phyloP scores from a whole-genome alignment of 2,113 vertebrate species.

The Meles meles region DNA sequence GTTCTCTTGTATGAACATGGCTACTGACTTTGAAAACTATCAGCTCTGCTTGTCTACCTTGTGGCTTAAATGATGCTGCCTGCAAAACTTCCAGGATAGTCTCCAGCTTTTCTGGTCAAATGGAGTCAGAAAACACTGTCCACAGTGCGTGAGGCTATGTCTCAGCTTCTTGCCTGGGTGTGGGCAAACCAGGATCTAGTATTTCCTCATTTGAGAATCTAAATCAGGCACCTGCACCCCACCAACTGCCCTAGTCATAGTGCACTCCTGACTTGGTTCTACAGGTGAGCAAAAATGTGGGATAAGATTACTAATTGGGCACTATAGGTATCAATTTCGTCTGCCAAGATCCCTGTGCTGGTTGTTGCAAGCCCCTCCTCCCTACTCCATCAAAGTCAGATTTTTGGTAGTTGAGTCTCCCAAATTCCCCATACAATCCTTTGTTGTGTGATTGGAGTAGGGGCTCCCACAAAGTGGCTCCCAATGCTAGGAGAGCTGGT shows the following conservation, averaged over 20 bases:
- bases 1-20: not conserved
- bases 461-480: not conserved
- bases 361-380: not conserved
- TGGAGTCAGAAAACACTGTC: not conserved
- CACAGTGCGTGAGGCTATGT: not conserved
- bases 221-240: not conserved
- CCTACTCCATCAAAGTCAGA: not conserved
- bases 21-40: not conserved
- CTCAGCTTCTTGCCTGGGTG: not conserved
- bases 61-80: not conserved
- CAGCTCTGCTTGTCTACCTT: not conserved
- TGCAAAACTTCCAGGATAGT: not conserved
- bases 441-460: not conserved
- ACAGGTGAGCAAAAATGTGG: not conserved
- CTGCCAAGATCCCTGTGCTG: not conserved
- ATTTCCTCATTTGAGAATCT: not conserved
- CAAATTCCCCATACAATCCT: not conserved
- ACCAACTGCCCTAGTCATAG: not conserved
- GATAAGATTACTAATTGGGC: not conserved
- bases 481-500: not conserved
- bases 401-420: not conserved
- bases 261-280: not conserved
- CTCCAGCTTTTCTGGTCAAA: not conserved
- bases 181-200: not conserved
- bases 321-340: not conserved